Base-by-base conservation (phyloP, 2,888 invertebrate genomes). In the Andrena minutula region DNA sequence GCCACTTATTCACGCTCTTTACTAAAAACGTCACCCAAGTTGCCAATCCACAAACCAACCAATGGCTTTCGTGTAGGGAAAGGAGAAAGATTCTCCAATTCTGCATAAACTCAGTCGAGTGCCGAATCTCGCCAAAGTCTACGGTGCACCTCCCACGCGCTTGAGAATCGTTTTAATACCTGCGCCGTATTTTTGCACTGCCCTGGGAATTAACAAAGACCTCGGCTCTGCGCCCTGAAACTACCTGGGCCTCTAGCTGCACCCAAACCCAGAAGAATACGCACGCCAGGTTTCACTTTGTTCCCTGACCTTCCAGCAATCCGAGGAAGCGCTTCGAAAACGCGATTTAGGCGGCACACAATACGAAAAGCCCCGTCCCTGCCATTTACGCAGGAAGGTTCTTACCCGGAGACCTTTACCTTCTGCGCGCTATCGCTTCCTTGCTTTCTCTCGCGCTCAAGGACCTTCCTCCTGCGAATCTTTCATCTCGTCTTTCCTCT, bases 271-370 rank as follows among this genome's bases (percentile, higher is more conserved):
- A 26, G 51, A 60, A 12, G 56, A 78, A 71, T 35, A 30, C 2
- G 30, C 26, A 23, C 69, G 71, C 23, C 75, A 66, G 69, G 71
- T 28, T 32, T 28, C 64, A n/a, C 35, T 75, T 86, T 86, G 74
- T 80, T 75, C 71, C 47, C 41, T 26, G 66, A 56, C 68, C 47
- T 70, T 74, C 69, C 30, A 26, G n/a, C 56, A 53, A 16, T 26
- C 70, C n/a, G 30, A 28, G 66, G 20, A 58, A n/a, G 26, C 60
- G 68, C 71, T 85, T 65, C 20, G 26, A 73, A 76, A 85, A 75
- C n/a, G 41, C 66, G 61, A 75, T 71, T 64, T 51, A 53, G 69
- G 53, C 23, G 41, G 28, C 10, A 12, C 53, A 26, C 58, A 69
- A 68, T 58, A 61, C 41, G 61, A 65, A 58, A 71, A 69, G 32